These are phyloP conservation scores for Coreoperca whiteheadi DNA, from an alignment of 2,113 vertebrate genomes.

Conservation along the genomic window DNA sequence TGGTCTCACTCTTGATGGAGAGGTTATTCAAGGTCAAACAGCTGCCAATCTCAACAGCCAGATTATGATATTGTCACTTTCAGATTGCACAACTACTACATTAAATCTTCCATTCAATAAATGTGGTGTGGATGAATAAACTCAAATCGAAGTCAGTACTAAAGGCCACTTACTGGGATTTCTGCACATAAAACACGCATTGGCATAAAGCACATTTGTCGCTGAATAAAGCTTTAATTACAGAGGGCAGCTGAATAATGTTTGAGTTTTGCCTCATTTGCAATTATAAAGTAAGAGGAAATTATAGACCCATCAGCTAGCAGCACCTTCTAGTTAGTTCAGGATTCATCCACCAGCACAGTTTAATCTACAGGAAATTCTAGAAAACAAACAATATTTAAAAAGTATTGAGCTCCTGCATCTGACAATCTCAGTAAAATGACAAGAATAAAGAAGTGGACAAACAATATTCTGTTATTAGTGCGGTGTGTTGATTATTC, in stretches of 20 bases:
- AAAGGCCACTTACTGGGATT: slow-evolving; percentile 35
- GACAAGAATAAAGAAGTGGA: slow-evolving; percentile 2
- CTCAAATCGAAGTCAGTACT: slow-evolving; percentile 21
- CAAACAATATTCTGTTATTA: slow-evolving; percentile 29
- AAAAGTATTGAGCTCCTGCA: slow-evolving; percentile 84
- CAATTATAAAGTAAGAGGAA: slow-evolving; percentile 66
- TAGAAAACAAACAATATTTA: slow-evolving; percentile 77
- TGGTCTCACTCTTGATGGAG: slow-evolving; percentile 39
- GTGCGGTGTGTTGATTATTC: slow-evolving; percentile 2
- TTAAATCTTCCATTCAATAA: slow-evolving; percentile 40
- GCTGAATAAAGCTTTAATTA: slow-evolving; percentile 71
- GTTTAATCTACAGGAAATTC: slow-evolving; percentile 80
- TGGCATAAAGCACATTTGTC: slow-evolving; percentile 59
- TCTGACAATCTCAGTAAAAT: slow-evolving; percentile 56
- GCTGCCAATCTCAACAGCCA: slow-evolving; percentile 63
- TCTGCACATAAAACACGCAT: slow-evolving; percentile 44
- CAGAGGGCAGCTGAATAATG: slow-evolving; percentile 71
- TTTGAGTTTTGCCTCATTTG: slow-evolving; percentile 76
- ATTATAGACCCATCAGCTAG: slow-evolving; percentile 68
- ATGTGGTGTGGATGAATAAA: slow-evolving; percentile 28
- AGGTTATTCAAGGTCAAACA: slow-evolving; percentile 65
- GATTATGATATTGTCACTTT: slow-evolving; percentile 51
- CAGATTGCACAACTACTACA: slow-evolving; percentile 53
- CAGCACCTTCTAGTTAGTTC: slow-evolving; percentile 82
- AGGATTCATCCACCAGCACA: slow-evolving; percentile 77